Evolutionary conservation across 2,888 invertebrate species (phyloP).

Genomic region (Holacanthella duospinosa): DNA sequence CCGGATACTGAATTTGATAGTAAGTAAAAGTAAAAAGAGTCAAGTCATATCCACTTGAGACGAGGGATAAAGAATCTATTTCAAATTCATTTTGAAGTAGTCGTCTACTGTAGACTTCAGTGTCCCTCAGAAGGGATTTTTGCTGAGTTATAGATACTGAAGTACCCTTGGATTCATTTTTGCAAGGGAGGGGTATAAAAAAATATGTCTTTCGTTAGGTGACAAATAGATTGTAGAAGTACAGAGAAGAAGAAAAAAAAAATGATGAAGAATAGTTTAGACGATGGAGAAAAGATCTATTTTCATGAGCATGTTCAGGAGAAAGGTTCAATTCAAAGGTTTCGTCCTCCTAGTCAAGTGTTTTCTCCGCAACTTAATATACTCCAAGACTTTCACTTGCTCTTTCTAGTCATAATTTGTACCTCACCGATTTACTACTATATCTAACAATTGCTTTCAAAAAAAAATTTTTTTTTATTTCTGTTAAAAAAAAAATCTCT

Average conservation of each 20-base stretch:
- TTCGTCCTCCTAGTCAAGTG: background rate
- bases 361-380: background rate
- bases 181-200: background rate
- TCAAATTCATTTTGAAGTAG: background rate
- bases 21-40: background rate
- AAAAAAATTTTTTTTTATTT: background rate
- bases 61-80: background rate
- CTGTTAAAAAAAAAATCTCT: background rate
- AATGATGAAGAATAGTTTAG: background rate
- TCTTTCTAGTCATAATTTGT: background rate
- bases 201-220: background rate
- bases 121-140: background rate
- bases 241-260: background rate
- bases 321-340: background rate
- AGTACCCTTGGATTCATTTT: background rate
- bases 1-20: background rate
- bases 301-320: conserved; percentile 1
- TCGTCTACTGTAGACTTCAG: background rate
- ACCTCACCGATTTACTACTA: background rate
- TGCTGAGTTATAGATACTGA: background rate
- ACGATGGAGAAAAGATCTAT: background rate
- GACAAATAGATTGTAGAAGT: too few relatives aligned
- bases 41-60: background rate
- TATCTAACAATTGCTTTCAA: background rate
- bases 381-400: background rate